Conservation (phyloP, 1,140 invertebrate species). For the Macrobrachium rosenbergii region DNA sequence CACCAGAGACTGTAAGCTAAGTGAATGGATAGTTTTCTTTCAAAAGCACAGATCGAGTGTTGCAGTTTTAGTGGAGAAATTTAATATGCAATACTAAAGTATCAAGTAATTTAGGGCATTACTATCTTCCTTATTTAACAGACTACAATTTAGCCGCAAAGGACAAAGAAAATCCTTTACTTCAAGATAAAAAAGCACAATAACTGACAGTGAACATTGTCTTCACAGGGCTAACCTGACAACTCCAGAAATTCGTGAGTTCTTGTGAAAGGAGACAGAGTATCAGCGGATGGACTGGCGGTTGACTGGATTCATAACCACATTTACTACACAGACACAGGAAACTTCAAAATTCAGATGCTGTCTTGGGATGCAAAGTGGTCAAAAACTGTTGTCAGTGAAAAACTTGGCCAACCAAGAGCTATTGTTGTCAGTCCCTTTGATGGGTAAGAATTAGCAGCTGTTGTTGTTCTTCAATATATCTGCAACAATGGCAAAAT, state of each 20-base stretch:
- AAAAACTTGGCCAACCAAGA: slow-evolving; percentile 81
- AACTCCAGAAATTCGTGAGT: slow-evolving; percentile 78
- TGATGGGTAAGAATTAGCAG: slow-evolving; percentile 72
- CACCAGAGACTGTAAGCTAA: neutral
- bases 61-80: no score
- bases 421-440: slow-evolving; percentile 87
- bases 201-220: no score
- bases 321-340: slow-evolving; percentile 79
- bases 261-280: slow-evolving; percentile 86
- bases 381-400: slow-evolving; percentile 80
- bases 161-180: neutral
- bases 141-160: no score
- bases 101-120: no score
- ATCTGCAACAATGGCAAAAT: neutral
- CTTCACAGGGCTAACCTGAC: slow-evolving; percentile 71
- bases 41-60: no score
- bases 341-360: slow-evolving; percentile 72
- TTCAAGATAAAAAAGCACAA: neutral
- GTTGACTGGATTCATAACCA: slow-evolving; percentile 87
- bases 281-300: slow-evolving; percentile 85
- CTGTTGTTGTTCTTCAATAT: neutral
- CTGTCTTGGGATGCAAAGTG: slow-evolving; percentile 80
- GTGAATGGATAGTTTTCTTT: no score
- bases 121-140: no score
- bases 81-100: no score